Percentiles rank a stretch among this genome's conserved stretches.
Evolutionary conservation across 2,888 invertebrate genomes (phyloP).

Genomic region (Mythimna lalbum): DNA sequence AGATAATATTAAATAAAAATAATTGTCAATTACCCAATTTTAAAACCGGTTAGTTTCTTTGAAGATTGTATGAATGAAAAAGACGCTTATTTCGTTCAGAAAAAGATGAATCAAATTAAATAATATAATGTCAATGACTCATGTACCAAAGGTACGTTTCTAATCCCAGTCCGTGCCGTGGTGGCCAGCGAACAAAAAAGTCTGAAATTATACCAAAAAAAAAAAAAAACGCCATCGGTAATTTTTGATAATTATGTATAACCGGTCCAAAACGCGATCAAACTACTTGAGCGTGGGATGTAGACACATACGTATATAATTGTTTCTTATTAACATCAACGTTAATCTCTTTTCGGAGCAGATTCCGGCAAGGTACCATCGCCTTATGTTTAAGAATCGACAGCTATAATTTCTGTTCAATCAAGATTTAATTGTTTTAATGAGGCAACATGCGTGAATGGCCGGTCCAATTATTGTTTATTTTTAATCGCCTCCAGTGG

Average conservation of each 20-base stretch:
- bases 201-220: constrained; percentile 82
- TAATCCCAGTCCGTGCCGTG: constrained; percentile 61
- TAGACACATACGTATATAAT: constrained; percentile 86
- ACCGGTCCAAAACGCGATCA: constrained; percentile 82
- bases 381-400: constrained; percentile 90
- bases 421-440: constrained; percentile 91
- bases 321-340: constrained; percentile 90
- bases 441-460: constrained; percentile 91
- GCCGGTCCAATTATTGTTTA: constrained; percentile 91
- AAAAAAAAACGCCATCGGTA: constrained; percentile 85
- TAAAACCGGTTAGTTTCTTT: neutral
- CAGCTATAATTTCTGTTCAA: constrained; percentile 91
- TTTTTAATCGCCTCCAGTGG: constrained; percentile 91
- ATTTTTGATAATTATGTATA: constrained; percentile 89
- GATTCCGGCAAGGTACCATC: constrained; percentile 87
- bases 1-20: no score
- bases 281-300: constrained; percentile 89
- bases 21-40: no score
- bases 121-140: constrained; percentile 57
- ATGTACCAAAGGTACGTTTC: constrained; percentile 61
- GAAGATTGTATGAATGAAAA: neutral
- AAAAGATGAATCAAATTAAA: constrained; percentile 35
- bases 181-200: constrained; percentile 76
- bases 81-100: neutral
- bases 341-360: constrained; percentile 90